Base-by-base conservation (phyloP, 2,113 vertebrate genomes). In the Lamprotornis superbus region DNA sequence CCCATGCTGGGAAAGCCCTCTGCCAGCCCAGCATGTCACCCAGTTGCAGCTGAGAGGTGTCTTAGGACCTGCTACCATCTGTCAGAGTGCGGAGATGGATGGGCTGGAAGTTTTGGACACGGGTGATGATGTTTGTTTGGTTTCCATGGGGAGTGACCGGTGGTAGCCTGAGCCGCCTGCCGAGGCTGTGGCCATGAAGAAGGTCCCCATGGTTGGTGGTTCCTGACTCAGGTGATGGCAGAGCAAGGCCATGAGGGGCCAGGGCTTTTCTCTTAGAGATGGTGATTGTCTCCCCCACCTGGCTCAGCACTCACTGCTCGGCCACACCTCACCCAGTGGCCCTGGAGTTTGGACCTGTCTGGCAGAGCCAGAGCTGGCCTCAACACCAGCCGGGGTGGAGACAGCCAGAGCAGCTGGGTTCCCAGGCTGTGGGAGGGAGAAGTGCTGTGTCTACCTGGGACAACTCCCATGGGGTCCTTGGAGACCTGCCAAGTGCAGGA, bases 381-480 rank as follows among this genome's bases (percentile, higher is more conserved):
- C 0, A 2, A 4, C 1, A 3, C 42, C 4, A 3, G 12, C 0
- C 2, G 15, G 60, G 33, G 33, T 44, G 53, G 74, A 46, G 49
- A 21, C 71, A 55, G 44, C 37, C 76, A n/a, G 30, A 19, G 12
- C 1, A 0, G 55, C 40, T 0, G 1, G 8, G 4, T 37, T 61
- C 57, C 37, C 3, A 9, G 31, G 8, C 67, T 65, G 3, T 8
- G 73, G 22, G 40, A 47, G 57, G 31, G 42, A 11, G 11, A 46
- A 25, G 28, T 9, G 78, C 78, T 56, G 20, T 11, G 10, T 40
- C 47, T 39, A 12, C 59, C 39, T 73, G 53, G 13, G 12, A 3
- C 2, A 71, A 0, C 30, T 65, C 78, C 56, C 2, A 0, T 11
- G 31, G 64, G 63, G 12, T 56, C 67, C 23, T 11, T 20, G 77